Conservation (phyloP, 2,888 invertebrate genomes). For the Polia nebulosa region DNA sequence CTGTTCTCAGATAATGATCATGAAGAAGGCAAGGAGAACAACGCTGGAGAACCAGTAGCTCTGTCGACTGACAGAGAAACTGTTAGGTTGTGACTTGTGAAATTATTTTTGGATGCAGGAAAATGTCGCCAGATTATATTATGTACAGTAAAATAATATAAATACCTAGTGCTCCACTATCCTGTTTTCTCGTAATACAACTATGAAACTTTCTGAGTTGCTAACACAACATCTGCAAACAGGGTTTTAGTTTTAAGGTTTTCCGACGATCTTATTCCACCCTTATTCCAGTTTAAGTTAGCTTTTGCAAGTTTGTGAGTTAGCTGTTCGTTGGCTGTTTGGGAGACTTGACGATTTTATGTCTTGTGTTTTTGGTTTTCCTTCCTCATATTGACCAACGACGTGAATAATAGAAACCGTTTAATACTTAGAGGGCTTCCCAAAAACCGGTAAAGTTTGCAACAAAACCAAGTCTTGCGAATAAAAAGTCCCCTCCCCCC, state of each 20-base stretch:
- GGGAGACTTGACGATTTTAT: neutral
- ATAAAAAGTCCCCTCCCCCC: slow-evolving; percentile 25
- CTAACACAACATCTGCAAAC: slow-evolving; percentile 4
- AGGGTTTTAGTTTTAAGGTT: slow-evolving; percentile 14
- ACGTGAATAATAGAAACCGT: slow-evolving; percentile 1
- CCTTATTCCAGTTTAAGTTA: slow-evolving; percentile 5
- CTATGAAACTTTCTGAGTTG: neutral
- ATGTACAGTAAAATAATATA: neutral
- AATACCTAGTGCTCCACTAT: neutral
- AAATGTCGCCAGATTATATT: slow-evolving; percentile 1
- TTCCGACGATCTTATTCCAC: neutral
- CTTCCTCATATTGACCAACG: slow-evolving; percentile 11
- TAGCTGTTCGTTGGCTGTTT: neutral
- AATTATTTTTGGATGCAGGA: slow-evolving; percentile 11
- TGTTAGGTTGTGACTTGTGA: slow-evolving; percentile 78
- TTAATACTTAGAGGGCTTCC: slow-evolving; percentile 18
- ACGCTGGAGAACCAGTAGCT: slow-evolving; percentile 60
- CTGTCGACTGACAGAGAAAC: slow-evolving; percentile 66
- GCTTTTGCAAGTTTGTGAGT: slow-evolving; percentile 5
- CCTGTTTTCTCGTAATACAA: slow-evolving; percentile 10
- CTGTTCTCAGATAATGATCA: slow-evolving; percentile 72
- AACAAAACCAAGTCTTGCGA: slow-evolving; percentile 32
- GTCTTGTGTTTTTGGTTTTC: slow-evolving; percentile 26
- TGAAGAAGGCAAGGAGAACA: slow-evolving; percentile 49
- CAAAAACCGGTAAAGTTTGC: slow-evolving; percentile 31